Evolutionary conservation across 2,797 vertebrate species (phyloP).

Genomic region (Ibycter americanus): DNA sequence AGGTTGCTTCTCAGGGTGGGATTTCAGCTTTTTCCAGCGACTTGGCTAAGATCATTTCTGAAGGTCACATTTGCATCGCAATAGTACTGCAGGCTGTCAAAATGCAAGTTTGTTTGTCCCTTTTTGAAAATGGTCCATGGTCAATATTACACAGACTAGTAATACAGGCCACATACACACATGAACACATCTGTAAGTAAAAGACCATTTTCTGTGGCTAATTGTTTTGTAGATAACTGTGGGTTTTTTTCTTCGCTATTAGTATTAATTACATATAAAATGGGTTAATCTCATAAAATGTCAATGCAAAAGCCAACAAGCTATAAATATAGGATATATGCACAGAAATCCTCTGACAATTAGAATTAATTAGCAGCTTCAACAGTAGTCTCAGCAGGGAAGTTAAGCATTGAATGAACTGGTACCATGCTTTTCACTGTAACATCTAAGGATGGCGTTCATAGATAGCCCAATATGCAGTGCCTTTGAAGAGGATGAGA

Average conservation of each 20-base stretch:
- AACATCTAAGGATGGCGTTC: neutral
- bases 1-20: neutral
- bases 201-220: neutral
- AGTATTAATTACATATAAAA: neutral
- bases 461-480: neutral
- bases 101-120: neutral
- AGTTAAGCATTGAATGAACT: neutral
- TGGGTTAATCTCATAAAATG: neutral
- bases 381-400: neutral
- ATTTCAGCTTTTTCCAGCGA: neutral
- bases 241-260: neutral
- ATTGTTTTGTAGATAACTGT: neutral
- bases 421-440: neutral
- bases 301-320: neutral
- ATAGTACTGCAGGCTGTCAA: neutral
- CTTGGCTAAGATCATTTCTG: neutral
- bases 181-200: neutral
- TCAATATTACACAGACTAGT: neutral
- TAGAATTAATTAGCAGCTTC: conserved; percentile 12
- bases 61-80: neutral
- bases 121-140: neutral
- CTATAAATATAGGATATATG: neutral
- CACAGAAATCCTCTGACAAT: neutral
- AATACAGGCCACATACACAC: neutral
- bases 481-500: neutral